Evolutionary conservation across 2,113 vertebrate genomes (phyloP).

Genomic region (Triplophysa siluroides): DNA sequence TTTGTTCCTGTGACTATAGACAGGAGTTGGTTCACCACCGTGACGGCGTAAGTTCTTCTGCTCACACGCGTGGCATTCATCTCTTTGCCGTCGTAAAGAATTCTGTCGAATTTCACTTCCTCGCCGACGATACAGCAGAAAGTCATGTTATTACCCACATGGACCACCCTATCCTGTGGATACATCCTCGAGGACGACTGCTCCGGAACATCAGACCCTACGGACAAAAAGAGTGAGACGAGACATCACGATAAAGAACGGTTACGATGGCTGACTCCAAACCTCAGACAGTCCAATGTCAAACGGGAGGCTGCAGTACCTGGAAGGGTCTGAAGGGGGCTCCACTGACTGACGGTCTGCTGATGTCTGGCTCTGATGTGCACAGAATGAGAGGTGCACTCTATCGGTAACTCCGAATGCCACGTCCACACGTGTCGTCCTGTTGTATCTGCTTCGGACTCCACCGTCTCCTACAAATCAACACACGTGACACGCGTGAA

Average conservation of each 20-base stretch:
- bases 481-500: not conserved
- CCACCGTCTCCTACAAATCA: constrained; percentile 57
- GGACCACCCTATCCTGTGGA: constrained; percentile 58
- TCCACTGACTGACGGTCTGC: constrained; percentile 51
- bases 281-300: too few species aligned
- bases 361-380: constrained; percentile 51
- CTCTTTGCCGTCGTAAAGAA: not conserved
- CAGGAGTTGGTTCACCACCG: constrained; percentile 40
- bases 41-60: constrained; percentile 62
- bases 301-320: constrained; percentile 48
- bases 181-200: constrained; percentile 45
- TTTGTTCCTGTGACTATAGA: constrained; percentile 59
- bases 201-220: constrained; percentile 64
- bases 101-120: not conserved
- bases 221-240: not conserved
- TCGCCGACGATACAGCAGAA: constrained; percentile 68
- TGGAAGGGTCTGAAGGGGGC: constrained; percentile 30
- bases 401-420: constrained; percentile 57
- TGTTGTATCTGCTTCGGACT: constrained; percentile 30
- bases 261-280: too few species aligned
- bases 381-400: constrained; percentile 64
- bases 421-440: constrained; percentile 63
- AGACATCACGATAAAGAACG: too few species aligned
- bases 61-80: constrained; percentile 63
- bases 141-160: constrained; percentile 54